Evolutionary conservation across 2,113 vertebrate species (phyloP), one percentile per base, ranked within the genome.

Genomic region (Plotosus lineatus): DNA sequence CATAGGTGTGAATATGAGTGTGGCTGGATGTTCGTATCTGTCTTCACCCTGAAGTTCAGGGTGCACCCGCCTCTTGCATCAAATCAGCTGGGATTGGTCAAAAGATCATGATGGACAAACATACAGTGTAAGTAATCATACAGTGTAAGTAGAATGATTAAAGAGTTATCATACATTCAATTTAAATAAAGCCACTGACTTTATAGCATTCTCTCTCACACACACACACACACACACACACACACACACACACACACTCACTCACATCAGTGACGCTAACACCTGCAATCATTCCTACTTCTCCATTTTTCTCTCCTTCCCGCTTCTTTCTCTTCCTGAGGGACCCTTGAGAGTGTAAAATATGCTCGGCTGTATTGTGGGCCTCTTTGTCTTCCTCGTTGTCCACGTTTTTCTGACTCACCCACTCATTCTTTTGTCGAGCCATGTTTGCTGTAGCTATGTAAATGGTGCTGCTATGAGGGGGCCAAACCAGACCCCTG

Each of bases 391-490:
- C 63, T 17, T 31, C 55, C n/a, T 51, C 55, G 6, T 21, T 65
- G 12, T 58, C 71, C 23, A 51, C 42, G 31, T 56, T 46, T 71
- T 11, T 40, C 33, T 1, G 8, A 21, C 51, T 71, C 44, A 46
- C 19, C 40, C 80, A 81, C 79, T 88, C 40, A 53, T 77, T 50
- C 63, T 87, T 90, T 90, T 90, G 85, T 89, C 63, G 4, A 76
- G 71, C 75, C 4, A 78, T 92, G 88, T 92, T 90, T 90, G 88
- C 86, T 80, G 86, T 80, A 82, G 83, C 75, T 86, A 86, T 86
- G 85, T 84, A 88, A 86, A 88, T 88, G 87, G 75, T 53, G 44
- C 63, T 77, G 55, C 12, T 51, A 38, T 14, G 36, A 69, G 63
- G 55, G 66, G 81, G 31, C 44, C 48, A 28, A 50, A 26, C 75